These are phyloP conservation scores for Darevskia nairensis DNA, from an alignment of 2,797 vertebrate genomes.

Conservation along the genomic window DNA sequence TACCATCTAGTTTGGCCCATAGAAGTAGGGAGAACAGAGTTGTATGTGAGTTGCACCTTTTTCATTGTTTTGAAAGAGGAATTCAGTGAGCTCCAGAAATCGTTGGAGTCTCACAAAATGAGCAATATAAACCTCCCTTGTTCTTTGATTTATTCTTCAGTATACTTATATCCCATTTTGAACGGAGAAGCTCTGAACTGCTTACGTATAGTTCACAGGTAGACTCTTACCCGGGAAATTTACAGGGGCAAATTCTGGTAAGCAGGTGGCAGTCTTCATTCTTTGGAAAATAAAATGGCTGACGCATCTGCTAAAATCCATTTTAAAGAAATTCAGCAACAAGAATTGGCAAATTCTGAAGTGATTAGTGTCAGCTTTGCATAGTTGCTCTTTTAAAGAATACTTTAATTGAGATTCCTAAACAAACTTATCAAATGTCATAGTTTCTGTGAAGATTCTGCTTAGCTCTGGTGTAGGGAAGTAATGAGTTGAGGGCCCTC, in stretches of 20 bases:
- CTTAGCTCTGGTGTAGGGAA: not conserved
- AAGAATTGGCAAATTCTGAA: not conserved
- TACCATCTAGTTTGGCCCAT: too few relatives aligned
- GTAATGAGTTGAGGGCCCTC: not conserved
- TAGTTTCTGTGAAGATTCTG: not conserved
- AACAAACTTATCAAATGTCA: not conserved
- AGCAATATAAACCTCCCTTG: not conserved
- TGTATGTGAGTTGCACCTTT: too few relatives aligned
- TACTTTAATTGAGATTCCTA: constrained; percentile 5
- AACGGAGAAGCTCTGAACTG: too few relatives aligned
- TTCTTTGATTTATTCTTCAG: not conserved
- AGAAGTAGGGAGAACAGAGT: too few relatives aligned
- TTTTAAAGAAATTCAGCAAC: not conserved
- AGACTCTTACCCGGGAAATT: not conserved
- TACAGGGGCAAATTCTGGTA: not conserved
- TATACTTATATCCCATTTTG: not conserved
- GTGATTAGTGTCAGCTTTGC: not conserved
- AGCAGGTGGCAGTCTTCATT: not conserved
- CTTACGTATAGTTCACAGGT: not conserved
- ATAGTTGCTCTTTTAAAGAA: not conserved
- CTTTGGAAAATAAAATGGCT: not conserved
- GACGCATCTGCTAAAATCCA: not conserved
- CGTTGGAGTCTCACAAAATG: not conserved
- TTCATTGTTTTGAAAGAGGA: not conserved
- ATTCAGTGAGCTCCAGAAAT: not conserved